A percentile compares a stretch with the other conserved stretches of the same genome.
Evolutionary conservation across 2,888 invertebrate species (phyloP).

Genomic region (Hyppa rectilinea): DNA sequence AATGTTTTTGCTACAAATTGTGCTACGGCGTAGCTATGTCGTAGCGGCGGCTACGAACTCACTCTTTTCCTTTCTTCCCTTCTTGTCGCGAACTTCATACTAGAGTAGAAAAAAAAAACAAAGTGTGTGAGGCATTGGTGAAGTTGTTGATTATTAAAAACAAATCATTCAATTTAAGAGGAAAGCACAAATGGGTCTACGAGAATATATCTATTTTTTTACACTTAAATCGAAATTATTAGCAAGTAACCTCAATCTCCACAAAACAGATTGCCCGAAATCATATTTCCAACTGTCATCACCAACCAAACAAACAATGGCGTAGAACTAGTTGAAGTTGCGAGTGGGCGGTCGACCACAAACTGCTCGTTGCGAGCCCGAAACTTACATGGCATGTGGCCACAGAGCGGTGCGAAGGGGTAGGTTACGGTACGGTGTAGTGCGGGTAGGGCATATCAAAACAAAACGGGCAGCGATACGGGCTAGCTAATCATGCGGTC

Average conservation of each 20-base stretch:
- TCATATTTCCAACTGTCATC: constrained; percentile 53
- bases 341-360: constrained; percentile 74
- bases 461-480: constrained; percentile 76
- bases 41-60: constrained; percentile 20
- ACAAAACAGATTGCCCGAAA: constrained; percentile 35
- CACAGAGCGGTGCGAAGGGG: constrained; percentile 62
- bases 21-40: constrained; percentile 23
- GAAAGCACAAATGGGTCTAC: background rate
- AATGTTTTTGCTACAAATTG: background rate
- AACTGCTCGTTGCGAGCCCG: constrained; percentile 77
- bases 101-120: background rate
- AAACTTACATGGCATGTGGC: constrained; percentile 75
- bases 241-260: background rate
- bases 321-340: constrained; percentile 66
- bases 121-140: background rate
- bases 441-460: constrained; percentile 75
- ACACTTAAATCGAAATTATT: background rate
- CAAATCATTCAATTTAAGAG: no score
- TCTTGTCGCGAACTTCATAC: background rate
- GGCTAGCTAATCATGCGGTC: constrained; percentile 81
- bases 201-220: background rate
- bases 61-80: background rate
- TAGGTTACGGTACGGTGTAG: constrained; percentile 54
- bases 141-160: background rate
- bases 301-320: constrained; percentile 60